These are phyloP conservation scores for Lepus townsendii DNA, from an alignment of 2,797 vertebrate species.

Conservation along the genomic window DNA sequence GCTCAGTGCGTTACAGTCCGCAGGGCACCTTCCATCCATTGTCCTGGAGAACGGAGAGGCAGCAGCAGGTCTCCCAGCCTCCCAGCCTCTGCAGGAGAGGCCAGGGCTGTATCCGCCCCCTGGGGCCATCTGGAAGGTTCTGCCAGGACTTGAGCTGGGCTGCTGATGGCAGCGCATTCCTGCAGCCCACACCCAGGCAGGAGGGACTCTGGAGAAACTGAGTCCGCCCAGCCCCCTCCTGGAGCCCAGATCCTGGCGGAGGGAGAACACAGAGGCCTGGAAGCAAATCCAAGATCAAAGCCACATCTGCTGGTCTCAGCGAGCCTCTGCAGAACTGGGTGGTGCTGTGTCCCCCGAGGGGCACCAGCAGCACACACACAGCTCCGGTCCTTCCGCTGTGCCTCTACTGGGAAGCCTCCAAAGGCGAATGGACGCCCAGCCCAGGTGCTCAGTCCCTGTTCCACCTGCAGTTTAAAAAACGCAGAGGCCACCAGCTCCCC, in stretches of 20 bases:
- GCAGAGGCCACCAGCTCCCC: too few species aligned
- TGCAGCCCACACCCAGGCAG: not conserved
- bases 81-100: not conserved
- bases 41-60: rapidly evolving
- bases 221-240: too few species aligned
- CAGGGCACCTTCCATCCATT: not conserved
- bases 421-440: not conserved
- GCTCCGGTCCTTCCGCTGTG: not conserved
- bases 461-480: not conserved
- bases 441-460: not conserved
- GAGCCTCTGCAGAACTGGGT: not conserved
- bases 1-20: too few species aligned
- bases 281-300: not conserved
- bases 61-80: not conserved
- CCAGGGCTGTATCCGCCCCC: rapidly evolving
- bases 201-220: not conserved
- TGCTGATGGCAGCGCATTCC: rapidly evolving
- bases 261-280: not conserved
- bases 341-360: rapidly evolving
- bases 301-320: rapidly evolving
- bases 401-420: not conserved
- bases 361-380: not conserved
- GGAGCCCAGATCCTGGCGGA: not conserved
- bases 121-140: not conserved
- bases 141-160: not conserved